Evolutionary conservation across 2,797 vertebrate species (phyloP).

Genomic region (Rhabdophis nuchalis): DNA sequence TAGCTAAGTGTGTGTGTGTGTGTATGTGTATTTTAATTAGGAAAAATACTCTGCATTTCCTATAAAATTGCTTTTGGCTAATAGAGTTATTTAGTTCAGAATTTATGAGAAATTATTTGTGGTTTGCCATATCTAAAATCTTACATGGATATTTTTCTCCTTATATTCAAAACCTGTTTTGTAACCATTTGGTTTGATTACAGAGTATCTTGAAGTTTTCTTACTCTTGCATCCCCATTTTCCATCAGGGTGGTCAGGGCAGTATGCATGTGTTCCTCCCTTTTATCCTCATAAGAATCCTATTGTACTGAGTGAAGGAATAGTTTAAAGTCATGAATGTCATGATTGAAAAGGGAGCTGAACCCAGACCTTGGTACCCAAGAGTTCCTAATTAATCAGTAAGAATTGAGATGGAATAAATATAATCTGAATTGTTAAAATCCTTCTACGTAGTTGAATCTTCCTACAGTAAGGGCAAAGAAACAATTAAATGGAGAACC

Average conservation of each 20-base stretch:
- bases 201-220: not conserved
- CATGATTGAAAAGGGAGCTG: not conserved
- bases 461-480: not conserved
- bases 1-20: not conserved
- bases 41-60: slow-evolving; percentile 18
- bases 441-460: not conserved
- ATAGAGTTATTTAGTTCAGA: not conserved
- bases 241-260: not conserved
- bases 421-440: slow-evolving; percentile 62
- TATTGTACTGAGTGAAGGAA: not conserved
- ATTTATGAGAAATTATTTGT: not conserved
- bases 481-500: not conserved
- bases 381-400: not conserved
- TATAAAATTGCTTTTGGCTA: not conserved
- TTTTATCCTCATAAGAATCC: not conserved
- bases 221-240: not conserved
- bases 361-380: not conserved
- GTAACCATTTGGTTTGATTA: not conserved
- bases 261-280: not conserved
- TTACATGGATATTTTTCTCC: not conserved
- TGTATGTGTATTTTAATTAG: slow-evolving; percentile 21
- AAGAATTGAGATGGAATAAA: not conserved
- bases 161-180: not conserved
- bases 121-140: not conserved
- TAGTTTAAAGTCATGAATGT: not conserved